Percentiles rank a stretch among this genome's conserved stretches.
Evolutionary conservation across 2,797 vertebrate genomes (phyloP).

Genomic region (Propithecus deckenii): DNA sequence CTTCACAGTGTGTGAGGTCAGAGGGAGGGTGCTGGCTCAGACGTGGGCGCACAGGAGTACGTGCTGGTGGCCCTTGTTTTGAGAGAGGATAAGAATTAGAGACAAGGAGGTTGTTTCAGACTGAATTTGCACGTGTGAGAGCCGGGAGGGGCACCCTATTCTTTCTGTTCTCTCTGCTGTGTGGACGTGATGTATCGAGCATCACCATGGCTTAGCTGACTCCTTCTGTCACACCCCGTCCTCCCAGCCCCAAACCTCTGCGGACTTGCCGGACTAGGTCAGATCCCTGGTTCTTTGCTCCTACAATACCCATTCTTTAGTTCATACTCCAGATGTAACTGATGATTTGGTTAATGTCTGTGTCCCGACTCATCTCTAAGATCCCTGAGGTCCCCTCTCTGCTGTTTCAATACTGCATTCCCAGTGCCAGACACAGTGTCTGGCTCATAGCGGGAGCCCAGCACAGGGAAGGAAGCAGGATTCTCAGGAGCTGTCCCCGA

Average conservation of each 20-base stretch:
- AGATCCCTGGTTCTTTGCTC: neutral
- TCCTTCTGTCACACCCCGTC: neutral
- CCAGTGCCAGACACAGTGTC: neutral
- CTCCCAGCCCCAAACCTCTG: neutral
- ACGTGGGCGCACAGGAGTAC: neutral
- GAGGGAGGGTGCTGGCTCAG: neutral
- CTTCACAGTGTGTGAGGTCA: neutral
- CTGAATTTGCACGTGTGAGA: accelerated
- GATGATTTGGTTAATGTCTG: neutral
- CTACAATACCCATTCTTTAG: neutral
- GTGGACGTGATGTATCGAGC: neutral
- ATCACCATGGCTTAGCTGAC: neutral
- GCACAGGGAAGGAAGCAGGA: accelerated
- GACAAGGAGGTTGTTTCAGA: neutral
- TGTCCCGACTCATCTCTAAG: neutral
- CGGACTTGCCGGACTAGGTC: neutral
- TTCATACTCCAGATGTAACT: neutral
- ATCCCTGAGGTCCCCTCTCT: neutral
- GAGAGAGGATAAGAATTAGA: neutral
- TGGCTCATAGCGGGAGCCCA: neutral
- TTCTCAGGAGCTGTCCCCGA: neutral
- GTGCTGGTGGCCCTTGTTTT: neutral
- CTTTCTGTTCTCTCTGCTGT: neutral
- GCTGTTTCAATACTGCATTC: neutral
- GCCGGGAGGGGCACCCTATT: accelerated